Base-by-base conservation (phyloP, 2,888 invertebrate species). In the Epirrhoe alternata region DNA sequence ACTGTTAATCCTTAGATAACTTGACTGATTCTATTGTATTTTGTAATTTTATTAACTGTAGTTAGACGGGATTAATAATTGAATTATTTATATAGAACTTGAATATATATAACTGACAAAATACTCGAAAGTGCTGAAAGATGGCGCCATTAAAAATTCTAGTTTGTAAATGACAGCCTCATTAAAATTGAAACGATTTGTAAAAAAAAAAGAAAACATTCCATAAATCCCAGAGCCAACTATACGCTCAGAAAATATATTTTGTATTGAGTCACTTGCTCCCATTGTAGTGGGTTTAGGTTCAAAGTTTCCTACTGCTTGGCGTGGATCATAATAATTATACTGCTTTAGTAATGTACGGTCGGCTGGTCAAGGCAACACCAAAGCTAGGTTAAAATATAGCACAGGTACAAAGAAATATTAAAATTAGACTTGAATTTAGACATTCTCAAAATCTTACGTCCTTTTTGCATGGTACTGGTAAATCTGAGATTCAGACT, bases 91-190 rank as follows among this genome's bases (percentile, higher is more conserved):
- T 42, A 12, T 33, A 4, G 6, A 12, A 12, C 8, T 12, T 42
- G 12, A 12, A 35, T 35, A 35, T 35, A 42, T 5, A 42, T 38
- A 38, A 38, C 8, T 38, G 38, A 42, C 12, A 3, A 42, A 42
- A 42, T 31, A 42, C 14, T 56, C 45, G 45, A 31, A 16, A 53
- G 42, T 53, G 56, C 0, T 17, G 50, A 61, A 63, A 70, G 60
- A 58, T 66, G 65, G 68, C 68, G 61, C 17, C 54, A 45, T 52
- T 62, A 12, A 42, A 10, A 4, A 42, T n/a, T n/a, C n/a, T n/a
- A n/a, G n/a, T n/a, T n/a, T n/a, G n/a, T n/a, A n/a, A n/a, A n/a
- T 33, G 7, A 33, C 1, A 33, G 33, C 6, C 5, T 33, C 6
- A 33, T 33, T 7, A 7, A 33, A 33, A 33, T 33, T 33, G 33